Percentiles rank a stretch among this genome's conserved stretches.
phyloP scores from a whole-genome alignment of 2,888 invertebrate species.

The Sesamia inferens region DNA sequence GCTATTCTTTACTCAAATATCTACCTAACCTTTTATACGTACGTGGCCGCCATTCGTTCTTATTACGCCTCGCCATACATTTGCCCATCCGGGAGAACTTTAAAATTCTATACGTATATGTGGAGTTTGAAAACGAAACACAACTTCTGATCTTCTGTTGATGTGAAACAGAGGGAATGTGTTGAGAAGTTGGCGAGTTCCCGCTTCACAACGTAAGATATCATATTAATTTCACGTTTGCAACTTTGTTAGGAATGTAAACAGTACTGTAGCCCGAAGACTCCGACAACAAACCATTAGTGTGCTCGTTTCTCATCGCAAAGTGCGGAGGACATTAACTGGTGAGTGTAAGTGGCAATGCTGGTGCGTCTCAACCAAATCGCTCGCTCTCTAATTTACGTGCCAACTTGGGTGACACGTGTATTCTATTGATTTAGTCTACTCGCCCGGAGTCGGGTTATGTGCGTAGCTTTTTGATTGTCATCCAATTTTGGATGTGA shows the following conservation, averaged over 20 bases:
- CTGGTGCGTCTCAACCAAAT: constrained; percentile 68
- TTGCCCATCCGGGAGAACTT: constrained; percentile 47
- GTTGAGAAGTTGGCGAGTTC: constrained; percentile 53
- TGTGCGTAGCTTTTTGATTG: constrained; percentile 57
- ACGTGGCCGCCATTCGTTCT: constrained; percentile 66
- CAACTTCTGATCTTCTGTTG: constrained; percentile 30
- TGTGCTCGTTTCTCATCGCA: constrained; percentile 71
- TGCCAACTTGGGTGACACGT: constrained; percentile 74
- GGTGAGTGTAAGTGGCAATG: constrained; percentile 65
- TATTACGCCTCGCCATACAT: constrained; percentile 62
- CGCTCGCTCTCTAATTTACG: constrained; percentile 74
- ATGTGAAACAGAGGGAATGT: constrained; percentile 46
- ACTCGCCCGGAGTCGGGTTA: constrained; percentile 49
- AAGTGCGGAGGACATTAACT: constrained; percentile 74
- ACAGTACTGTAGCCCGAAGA: constrained; percentile 49
- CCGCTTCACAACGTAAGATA: constrained; percentile 53
- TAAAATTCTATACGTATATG: constrained; percentile 48
- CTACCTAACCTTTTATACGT: constrained; percentile 61
- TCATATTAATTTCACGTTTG: constrained; percentile 68
- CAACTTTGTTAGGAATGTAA: constrained; percentile 64
- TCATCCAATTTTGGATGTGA: constrained; percentile 47
- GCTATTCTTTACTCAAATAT: constrained; percentile 64
- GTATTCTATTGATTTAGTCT: constrained; percentile 76
- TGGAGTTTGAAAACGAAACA: constrained; percentile 47
- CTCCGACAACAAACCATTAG: constrained; percentile 73